These are phyloP conservation scores for Muntiacus reevesi DNA, from an alignment of 2,113 vertebrate species.

Conservation along the genomic window DNA sequence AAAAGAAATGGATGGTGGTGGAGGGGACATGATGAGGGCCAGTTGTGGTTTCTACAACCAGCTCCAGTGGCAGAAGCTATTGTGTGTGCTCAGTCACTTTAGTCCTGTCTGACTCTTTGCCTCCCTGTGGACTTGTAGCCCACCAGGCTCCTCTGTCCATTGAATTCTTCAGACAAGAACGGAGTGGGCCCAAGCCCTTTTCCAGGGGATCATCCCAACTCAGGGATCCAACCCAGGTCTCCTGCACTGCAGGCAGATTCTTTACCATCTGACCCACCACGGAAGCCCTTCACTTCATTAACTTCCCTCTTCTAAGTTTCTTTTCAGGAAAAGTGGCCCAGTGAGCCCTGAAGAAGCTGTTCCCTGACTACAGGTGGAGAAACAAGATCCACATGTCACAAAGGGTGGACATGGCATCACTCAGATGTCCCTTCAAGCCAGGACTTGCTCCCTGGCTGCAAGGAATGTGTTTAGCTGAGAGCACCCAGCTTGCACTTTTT, in stretches of 20 bases:
- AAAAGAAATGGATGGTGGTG: not conserved
- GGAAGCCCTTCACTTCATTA: not conserved
- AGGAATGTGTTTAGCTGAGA: not conserved
- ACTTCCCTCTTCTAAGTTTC: not conserved
- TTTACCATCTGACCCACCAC: not conserved
- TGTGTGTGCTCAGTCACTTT: not conserved
- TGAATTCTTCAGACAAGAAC: not conserved
- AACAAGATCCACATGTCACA: rapidly evolving
- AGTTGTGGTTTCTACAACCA: not conserved
- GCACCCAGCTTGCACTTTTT: not conserved
- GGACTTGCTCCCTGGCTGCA: not conserved
- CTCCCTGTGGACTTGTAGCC: not conserved
- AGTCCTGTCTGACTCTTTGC: not conserved
- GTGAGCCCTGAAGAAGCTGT: not conserved
- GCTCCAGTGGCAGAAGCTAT: not conserved
- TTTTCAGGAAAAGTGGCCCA: not conserved
- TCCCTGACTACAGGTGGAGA: not conserved
- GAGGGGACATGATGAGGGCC: not conserved
- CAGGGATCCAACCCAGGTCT: not conserved
- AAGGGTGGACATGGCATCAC: not conserved
- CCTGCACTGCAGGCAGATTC: not conserved
- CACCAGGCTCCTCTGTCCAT: rapidly evolving
- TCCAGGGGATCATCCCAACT: not conserved
- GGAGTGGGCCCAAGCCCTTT: not conserved
- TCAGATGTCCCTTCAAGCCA: not conserved